These are phyloP conservation scores for Vanessa tameamea DNA, from an alignment of 1,140 invertebrate genomes.

Conservation along the genomic window DNA sequence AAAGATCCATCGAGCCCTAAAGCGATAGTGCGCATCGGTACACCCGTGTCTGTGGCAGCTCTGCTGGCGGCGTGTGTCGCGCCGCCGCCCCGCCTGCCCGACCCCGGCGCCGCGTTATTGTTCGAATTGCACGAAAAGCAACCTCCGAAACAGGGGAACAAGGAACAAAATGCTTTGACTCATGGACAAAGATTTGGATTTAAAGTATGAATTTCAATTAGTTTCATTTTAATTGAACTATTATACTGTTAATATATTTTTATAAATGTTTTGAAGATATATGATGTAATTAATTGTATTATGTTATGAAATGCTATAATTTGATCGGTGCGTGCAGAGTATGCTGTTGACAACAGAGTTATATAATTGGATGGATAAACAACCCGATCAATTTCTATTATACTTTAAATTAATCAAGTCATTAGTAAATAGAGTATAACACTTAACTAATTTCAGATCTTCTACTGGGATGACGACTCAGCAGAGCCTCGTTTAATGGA, in stretches of 20 bases:
- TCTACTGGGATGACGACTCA: slow-evolving; percentile 76
- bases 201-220: slow-evolving; percentile 52
- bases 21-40: slow-evolving; percentile 71
- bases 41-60: slow-evolving; percentile 70
- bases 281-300: too few species aligned
- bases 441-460: slow-evolving; percentile 65
- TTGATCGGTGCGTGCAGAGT: too few species aligned
- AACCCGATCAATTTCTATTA: too few species aligned
- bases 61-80: slow-evolving; percentile 69
- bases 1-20: slow-evolving; percentile 44
- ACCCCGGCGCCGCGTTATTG: slow-evolving; percentile 70
- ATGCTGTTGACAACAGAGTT: too few species aligned
- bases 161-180: slow-evolving; percentile 47
- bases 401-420: not conserved
- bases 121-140: slow-evolving; percentile 74
- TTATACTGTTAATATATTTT: not conserved
- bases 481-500: slow-evolving; percentile 74
- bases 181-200: slow-evolving; percentile 67
- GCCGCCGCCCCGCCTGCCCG: slow-evolving; percentile 66
- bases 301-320: too few species aligned
- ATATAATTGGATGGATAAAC: too few species aligned
- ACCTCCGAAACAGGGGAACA: slow-evolving; percentile 50
- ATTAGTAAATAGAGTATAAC: not conserved
- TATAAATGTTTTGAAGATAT: not conserved
- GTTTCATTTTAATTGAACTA: not conserved